phyloP scores from a whole-genome alignment of 35 echinoderm and acorn worm species.

The Apostichopus parvimensis region DNA sequence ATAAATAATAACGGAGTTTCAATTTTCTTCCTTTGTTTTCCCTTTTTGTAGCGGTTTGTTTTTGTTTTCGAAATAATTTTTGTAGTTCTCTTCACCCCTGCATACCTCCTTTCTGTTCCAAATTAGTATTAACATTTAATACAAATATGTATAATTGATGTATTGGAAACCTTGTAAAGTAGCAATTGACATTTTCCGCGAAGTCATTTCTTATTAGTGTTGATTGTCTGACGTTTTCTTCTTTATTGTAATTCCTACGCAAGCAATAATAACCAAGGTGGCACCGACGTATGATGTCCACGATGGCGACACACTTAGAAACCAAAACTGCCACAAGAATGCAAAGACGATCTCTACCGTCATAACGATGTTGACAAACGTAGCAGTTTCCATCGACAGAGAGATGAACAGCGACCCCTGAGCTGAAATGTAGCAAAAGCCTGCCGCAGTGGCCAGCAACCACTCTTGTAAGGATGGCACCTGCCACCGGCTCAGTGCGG shows the following conservation, averaged over 20 bases:
- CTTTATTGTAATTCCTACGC: constrained; percentile 1
- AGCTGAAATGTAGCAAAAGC: not conserved
- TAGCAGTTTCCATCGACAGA: constrained; percentile 18
- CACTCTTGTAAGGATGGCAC: constrained; percentile 3
- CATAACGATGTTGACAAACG: constrained; percentile 28
- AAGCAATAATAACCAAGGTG: not conserved
- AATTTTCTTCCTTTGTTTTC: too few relatives aligned
- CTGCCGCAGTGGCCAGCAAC: not conserved
- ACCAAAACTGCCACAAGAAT: constrained; percentile 1
- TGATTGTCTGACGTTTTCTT: not conserved
- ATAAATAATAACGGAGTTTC: too few relatives aligned
- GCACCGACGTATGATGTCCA: constrained; percentile 45
- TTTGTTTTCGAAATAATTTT: too few relatives aligned
- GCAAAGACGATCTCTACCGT: constrained; percentile 29
- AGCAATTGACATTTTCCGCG: too few relatives aligned
- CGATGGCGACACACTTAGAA: not conserved
- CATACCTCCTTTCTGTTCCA: too few relatives aligned
- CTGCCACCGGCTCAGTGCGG: not conserved
- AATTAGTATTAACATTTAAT: too few relatives aligned
- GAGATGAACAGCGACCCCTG: constrained; percentile 15
- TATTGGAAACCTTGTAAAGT: too few relatives aligned
- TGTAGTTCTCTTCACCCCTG: too few relatives aligned
- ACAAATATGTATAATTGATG: too few relatives aligned
- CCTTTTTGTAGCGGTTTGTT: too few relatives aligned
- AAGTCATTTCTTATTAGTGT: not conserved